Base-by-base conservation (phyloP, 2,888 invertebrate species). In the Trissoscelio sp. region DNA sequence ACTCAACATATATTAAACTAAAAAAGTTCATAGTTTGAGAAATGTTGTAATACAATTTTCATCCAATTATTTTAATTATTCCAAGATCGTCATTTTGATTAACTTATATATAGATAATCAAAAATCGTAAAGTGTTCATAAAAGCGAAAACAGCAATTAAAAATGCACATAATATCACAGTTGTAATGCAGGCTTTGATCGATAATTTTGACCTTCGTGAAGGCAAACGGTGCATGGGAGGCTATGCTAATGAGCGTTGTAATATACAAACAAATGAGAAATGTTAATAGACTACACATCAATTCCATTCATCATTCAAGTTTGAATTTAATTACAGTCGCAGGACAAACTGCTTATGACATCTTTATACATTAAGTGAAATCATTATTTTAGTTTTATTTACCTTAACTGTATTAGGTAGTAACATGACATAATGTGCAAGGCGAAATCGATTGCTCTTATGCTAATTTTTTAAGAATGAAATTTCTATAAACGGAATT, bases 181-280 rank as follows among this genome's bases (percentile, higher is more conserved):
- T 51, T 24, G 58, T 12, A 57, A 24, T 14, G 39, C 51, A 51
- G 24, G 48, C 51, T 39, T 75, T 46, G 66, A 75, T 75, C 75
- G 66, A 75, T 75, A 75, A 75, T 75, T 67, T 51, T 75, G 75
- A 75, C 75, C 75, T 75, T 75, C 58, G 20, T 31, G n/a, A 39
- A 58, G 3, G 31, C 31, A n/a, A 22, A 53, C 28, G 72, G 28
- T 20, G 62, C 42, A 53, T 53, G 53, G 37, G 58, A 66, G 57
- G 48, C 24, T 66, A 57, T 53, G 75, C 31, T 66, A 75, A 75
- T 75, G 57, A 66, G 42, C 14, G 9, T 9, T 66, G 28, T 67
- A 66, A 75, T 57, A 58, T 75, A 39, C 37, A 58, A 67, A 58
- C 46, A 34, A 64, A 66, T 58, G 57, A 58, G 46, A 75, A 58